Percentiles rank a stretch among this genome's conserved stretches.
Evolutionary conservation across 2,113 vertebrate species (phyloP).

Genomic region (Corynorhinus townsendii): DNA sequence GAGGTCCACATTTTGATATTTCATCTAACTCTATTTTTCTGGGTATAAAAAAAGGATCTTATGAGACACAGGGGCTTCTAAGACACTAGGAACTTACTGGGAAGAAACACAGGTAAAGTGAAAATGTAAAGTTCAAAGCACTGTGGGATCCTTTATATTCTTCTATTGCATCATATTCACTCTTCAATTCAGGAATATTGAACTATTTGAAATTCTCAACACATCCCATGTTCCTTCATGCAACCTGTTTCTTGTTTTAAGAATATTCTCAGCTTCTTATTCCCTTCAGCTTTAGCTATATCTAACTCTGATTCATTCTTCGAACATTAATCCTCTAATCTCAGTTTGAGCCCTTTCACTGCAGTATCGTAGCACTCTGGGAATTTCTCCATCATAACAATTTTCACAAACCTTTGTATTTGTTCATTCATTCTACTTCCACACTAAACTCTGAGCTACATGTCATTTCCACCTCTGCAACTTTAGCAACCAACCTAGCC

Average conservation of each 20-base stretch:
- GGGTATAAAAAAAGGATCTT: background rate
- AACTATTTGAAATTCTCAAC: conserved; percentile 32
- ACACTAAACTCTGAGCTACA: background rate
- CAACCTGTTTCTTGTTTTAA: background rate
- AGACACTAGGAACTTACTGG: background rate
- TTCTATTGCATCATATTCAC: background rate
- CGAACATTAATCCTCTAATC: background rate
- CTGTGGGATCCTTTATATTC: background rate
- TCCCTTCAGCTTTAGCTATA: background rate
- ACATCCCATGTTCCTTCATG: background rate
- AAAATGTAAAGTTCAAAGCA: background rate
- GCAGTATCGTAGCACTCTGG: background rate
- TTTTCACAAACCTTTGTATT: background rate
- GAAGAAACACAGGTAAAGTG: background rate
- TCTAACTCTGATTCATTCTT: background rate
- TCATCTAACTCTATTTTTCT: background rate
- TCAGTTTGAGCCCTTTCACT: background rate
- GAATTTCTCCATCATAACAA: background rate
- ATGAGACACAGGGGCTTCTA: background rate
- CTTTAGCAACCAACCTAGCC: background rate
- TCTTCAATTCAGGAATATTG: background rate
- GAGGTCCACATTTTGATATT: background rate
- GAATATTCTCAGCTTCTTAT: background rate
- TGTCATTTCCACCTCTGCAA: background rate
- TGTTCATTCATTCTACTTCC: background rate